Conservation (phyloP, 2,888 invertebrate genomes). For the Torymus texanus region DNA sequence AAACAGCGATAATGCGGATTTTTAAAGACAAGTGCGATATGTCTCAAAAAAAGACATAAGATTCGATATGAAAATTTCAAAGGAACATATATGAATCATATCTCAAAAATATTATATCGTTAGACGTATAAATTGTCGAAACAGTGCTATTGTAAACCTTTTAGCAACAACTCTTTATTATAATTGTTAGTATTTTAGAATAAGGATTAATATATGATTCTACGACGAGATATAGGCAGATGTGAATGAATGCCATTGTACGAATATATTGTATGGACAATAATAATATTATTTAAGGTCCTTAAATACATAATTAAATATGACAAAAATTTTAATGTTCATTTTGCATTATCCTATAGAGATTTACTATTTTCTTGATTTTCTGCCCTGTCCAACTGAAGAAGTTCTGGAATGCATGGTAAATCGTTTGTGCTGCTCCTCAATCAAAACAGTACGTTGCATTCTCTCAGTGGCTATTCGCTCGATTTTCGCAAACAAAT, state of each 20-base stretch:
- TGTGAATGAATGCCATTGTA: slow-evolving; percentile 66
- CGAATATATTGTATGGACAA: slow-evolving; percentile 73
- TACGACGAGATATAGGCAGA: slow-evolving; percentile 56
- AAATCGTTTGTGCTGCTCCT: slow-evolving; percentile 68
- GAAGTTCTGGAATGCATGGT: slow-evolving; percentile 54
- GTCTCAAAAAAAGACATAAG: slow-evolving; percentile 8
- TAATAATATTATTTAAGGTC: slow-evolving; percentile 74
- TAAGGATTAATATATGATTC: slow-evolving; percentile 65
- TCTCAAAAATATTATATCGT: slow-evolving; percentile 59
- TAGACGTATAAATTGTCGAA: slow-evolving; percentile 62
- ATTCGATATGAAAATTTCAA: slow-evolving; percentile 40
- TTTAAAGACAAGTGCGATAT: slow-evolving; percentile 37
- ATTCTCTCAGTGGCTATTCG: slow-evolving; percentile 71
- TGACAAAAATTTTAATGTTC: slow-evolving; percentile 31
- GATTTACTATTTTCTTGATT: too few relatives aligned
- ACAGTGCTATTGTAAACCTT: slow-evolving; percentile 63
- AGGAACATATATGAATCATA: slow-evolving; percentile 54
- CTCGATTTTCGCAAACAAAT: slow-evolving; percentile 70
- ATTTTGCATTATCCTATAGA: not conserved
- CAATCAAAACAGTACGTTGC: slow-evolving; percentile 70
- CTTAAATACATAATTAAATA: slow-evolving; percentile 68
- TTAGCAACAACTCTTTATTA: slow-evolving; percentile 63
- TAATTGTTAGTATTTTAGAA: slow-evolving; percentile 66
- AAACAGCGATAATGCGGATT: slow-evolving; percentile 55
- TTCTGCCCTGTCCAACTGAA: not conserved